A percentile compares a stretch with the other conserved stretches of the same genome.
These are phyloP conservation scores for Campylomormyrus tamandua DNA, from an alignment of 2,113 vertebrate genomes.

Conservation along the genomic window DNA sequence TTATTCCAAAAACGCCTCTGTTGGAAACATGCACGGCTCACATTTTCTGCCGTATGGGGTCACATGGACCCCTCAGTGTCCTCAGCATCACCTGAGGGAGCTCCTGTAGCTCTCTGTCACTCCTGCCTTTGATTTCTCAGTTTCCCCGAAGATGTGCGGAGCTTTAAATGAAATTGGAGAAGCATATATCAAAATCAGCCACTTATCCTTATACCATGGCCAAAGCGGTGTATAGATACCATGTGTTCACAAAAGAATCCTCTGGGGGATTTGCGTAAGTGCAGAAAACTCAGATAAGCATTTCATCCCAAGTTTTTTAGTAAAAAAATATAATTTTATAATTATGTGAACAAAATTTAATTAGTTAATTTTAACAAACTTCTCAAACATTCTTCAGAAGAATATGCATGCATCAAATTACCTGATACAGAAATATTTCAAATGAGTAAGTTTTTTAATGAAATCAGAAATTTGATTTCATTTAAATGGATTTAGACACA, in stretches of 20 bases:
- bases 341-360: background rate
- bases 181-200: slow-evolving; percentile 35
- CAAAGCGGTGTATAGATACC: slow-evolving; percentile 32
- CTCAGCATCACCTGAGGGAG: background rate
- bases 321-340: background rate
- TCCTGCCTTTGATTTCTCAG: slow-evolving; percentile 9
- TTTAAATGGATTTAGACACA: background rate
- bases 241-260: slow-evolving; percentile 37
- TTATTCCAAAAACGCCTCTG: background rate
- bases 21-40: background rate
- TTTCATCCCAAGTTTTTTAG: background rate
- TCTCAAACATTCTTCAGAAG: background rate
- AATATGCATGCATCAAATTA: background rate
- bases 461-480: background rate
- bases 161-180: background rate
- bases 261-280: slow-evolving; percentile 23
- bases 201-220: slow-evolving; percentile 33
- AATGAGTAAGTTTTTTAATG: background rate
- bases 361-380: background rate
- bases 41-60: background rate
- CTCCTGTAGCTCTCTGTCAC: background rate
- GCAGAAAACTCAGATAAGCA: background rate
- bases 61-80: background rate
- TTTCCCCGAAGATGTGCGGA: background rate
- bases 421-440: background rate